Conservation (phyloP, 1,140 invertebrate genomes). For the Pogonomyrmex barbatus region DNA sequence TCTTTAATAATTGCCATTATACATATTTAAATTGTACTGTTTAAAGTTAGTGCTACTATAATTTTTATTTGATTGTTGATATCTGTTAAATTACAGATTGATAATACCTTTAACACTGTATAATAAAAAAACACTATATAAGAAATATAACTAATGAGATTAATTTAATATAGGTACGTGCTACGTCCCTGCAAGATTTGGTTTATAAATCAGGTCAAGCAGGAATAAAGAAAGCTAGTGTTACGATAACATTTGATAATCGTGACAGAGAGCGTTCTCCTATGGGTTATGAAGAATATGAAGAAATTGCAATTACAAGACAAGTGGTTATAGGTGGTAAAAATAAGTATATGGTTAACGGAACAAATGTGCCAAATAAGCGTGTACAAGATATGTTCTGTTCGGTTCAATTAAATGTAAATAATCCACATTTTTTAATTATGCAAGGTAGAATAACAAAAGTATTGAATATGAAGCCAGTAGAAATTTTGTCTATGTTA, state of each 20-base stretch:
- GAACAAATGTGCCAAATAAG: slow-evolving; percentile 95
- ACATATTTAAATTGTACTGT: neutral
- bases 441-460: slow-evolving; percentile 99
- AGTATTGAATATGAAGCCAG: slow-evolving; percentile 99
- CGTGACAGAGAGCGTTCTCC: slow-evolving; percentile 93
- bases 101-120: too few relatives aligned
- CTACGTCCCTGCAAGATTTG: slow-evolving; percentile 95
- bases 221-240: slow-evolving; percentile 97
- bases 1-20: neutral
- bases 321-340: slow-evolving; percentile 94
- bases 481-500: slow-evolving; percentile 99
- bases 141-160: slow-evolving; percentile 1
- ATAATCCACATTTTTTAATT: slow-evolving; percentile 99
- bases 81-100: slow-evolving; percentile 5
- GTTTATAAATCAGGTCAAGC: slow-evolving; percentile 99
- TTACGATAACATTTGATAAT: slow-evolving; percentile 99
- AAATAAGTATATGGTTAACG: slow-evolving; percentile 98
- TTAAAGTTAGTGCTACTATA: neutral
- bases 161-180: slow-evolving; percentile 91
- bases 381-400: slow-evolving; percentile 97
- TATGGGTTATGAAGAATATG: slow-evolving; percentile 95
- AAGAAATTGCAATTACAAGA: slow-evolving; percentile 97
- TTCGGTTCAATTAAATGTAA: slow-evolving; percentile 98
- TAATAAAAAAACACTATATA: too few relatives aligned
- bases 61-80: neutral